phyloP scores from a whole-genome alignment of 2,113 vertebrate genomes.

The Agapornis roseicollis region DNA sequence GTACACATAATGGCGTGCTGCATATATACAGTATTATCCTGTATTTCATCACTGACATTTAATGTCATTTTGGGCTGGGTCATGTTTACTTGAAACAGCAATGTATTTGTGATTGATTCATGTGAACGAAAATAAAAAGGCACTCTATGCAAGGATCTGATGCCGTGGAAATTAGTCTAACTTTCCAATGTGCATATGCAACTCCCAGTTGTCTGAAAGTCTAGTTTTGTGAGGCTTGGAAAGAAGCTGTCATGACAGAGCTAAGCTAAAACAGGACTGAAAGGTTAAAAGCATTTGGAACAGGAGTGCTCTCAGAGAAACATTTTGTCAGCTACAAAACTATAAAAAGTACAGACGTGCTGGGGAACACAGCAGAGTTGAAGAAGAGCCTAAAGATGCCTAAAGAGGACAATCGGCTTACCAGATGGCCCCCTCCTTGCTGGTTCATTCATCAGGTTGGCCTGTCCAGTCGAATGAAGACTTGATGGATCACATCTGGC shows the following conservation, averaged over 20 bases:
- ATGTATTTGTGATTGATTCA: background rate
- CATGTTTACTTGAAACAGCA: background rate
- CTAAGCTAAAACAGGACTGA: background rate
- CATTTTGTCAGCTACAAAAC: background rate
- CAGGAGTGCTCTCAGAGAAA: background rate
- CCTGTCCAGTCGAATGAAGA: constrained; percentile 25
- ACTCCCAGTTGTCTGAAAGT: background rate
- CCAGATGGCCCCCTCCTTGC: constrained; percentile 16
- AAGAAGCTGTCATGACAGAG: background rate
- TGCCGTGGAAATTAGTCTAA: background rate
- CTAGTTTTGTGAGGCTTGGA: background rate
- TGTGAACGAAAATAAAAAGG: background rate
- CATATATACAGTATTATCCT: background rate
- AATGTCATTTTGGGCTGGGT: background rate
- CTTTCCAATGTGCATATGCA: background rate
- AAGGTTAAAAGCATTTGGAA: constrained; percentile 12
- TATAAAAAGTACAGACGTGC: background rate
- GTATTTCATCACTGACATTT: background rate
- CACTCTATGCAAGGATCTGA: background rate
- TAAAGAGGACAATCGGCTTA: constrained; percentile 26
- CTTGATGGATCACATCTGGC: background rate
- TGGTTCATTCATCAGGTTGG: constrained; percentile 3
- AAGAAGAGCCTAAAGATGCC: constrained; percentile 49
- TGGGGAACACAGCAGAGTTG: constrained; percentile 9
- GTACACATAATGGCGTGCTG: background rate